Evolutionary conservation across 2,888 invertebrate species (phyloP), one percentile per base, ranked within the genome.

Genomic region (Macrophya annulata): DNA sequence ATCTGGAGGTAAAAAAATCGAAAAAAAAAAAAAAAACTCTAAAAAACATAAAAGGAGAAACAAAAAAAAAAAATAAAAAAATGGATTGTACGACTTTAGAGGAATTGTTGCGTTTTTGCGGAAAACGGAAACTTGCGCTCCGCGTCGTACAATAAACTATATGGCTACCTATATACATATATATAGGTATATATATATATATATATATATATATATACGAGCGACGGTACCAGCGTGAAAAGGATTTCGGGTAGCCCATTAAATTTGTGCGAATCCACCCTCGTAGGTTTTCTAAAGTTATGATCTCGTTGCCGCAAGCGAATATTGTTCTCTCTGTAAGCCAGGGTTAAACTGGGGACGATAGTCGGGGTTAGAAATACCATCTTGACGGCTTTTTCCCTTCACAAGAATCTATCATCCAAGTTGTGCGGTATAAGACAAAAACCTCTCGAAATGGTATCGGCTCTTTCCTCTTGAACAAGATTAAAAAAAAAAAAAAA

Each of bases 191-290:
- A n/a, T n/a, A n/a, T 72, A 68, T 77, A 77, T 77, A 77, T 37
- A 48, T 0, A 1, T 37, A 68, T 68, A 68, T 25, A 15, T 37
- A 37, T 21, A 3, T 68, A 68, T 17, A 37, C 37, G 21, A 55
- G 37, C 21, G 45, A n/a, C 83, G 68, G 83, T 43, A 83, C 17
- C 17, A 83, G 83, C 83, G 68, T 31, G 83, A 83, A 83, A 83
- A 71, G 83, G 83, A 83, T 83, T 71, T 83, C 37, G 83, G 83
- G 68, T 71, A 68, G 83, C 65, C 68, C 83, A 68, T 83, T 83
- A 83, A 83, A 83, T 83, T 83, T 83, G 83, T 71, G 83, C 65
- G 83, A 68, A 83, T 83, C 83, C 83, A 83, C 83, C 83, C 83
- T 83, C 59, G 81, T 59, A 68, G 68, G 83, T 68, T 83, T 48